Percentiles rank a stretch among this genome's conserved stretches.
Evolutionary conservation across 2,113 vertebrate genomes (phyloP).

Genomic region (Seriola aureovittata): DNA sequence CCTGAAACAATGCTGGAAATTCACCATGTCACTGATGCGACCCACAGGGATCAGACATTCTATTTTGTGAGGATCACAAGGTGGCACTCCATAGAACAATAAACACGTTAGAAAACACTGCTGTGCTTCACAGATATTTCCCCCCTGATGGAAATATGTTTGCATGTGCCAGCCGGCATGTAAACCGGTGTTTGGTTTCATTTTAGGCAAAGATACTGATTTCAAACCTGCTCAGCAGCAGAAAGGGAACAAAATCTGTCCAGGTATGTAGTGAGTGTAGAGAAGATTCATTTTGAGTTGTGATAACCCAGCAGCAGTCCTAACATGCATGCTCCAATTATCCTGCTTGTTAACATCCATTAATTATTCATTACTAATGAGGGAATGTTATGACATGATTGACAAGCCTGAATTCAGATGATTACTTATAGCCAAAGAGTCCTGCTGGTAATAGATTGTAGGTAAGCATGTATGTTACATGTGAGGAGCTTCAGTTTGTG

Average conservation of each 20-base stretch:
- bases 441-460: neutral
- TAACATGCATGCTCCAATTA: conserved; percentile 72
- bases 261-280: conserved; percentile 78
- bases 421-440: neutral
- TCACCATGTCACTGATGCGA: neutral
- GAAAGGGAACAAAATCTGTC: conserved; percentile 48
- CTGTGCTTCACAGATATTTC: conserved; percentile 41
- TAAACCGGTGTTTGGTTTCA: conserved; percentile 77
- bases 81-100: neutral
- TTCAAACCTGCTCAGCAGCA: conserved; percentile 74
- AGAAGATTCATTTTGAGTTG: conserved; percentile 11
- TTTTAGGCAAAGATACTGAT: conserved; percentile 80
- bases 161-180: conserved; percentile 56
- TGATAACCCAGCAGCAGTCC: conserved; percentile 28
- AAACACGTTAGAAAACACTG: neutral
- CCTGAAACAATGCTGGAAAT: neutral
- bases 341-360: conserved; percentile 39
- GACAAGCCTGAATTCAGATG: neutral
- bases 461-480: conserved; percentile 38
- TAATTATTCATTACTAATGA: conserved; percentile 44
- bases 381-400: conserved; percentile 16
- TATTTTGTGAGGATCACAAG: conserved; percentile 6
- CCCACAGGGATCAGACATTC: neutral
- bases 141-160: conserved; percentile 55
- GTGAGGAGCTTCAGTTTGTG: neutral